These are phyloP conservation scores for Chascanopsetta lugubris DNA, from an alignment of 2,113 vertebrate genomes.

Conservation along the genomic window DNA sequence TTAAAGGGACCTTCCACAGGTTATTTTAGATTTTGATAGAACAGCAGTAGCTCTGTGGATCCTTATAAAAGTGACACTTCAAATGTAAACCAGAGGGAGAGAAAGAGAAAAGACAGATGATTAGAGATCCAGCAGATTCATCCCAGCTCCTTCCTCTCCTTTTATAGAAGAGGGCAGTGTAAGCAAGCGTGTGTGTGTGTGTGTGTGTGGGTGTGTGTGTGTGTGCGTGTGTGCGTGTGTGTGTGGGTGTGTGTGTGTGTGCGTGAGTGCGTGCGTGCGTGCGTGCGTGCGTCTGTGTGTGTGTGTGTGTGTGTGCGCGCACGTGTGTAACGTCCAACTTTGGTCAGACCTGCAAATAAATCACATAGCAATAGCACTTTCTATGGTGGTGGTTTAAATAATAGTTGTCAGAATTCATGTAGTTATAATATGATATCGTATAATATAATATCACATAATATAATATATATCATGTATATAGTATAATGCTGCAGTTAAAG, in stretches of 20 bases:
- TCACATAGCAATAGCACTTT: neutral
- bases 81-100: conserved; percentile 36
- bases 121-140: conserved; percentile 18
- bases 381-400: too few species aligned
- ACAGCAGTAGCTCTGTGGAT: neutral
- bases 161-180: conserved; percentile 68
- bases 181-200: conserved; percentile 31
- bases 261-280: too few species aligned
- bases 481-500: neutral
- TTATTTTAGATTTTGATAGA: neutral
- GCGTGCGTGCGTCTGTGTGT: too few species aligned
- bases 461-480: too few species aligned
- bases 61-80: neutral
- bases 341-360: conserved; percentile 19
- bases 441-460: too few species aligned
- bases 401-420: too few species aligned
- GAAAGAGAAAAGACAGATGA: conserved; percentile 38
- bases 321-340: conserved; percentile 14
- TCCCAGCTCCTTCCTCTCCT: conserved; percentile 66
- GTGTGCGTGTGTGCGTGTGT: conserved; percentile 20
- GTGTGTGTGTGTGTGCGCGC: conserved; percentile 25
- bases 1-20: neutral
- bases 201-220: conserved; percentile 32
- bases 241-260: conserved; percentile 29
- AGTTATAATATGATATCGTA: too few species aligned